Evolutionary conservation across 1,140 invertebrate genomes (phyloP).

Genomic region (Ruditapes philippinarum): DNA sequence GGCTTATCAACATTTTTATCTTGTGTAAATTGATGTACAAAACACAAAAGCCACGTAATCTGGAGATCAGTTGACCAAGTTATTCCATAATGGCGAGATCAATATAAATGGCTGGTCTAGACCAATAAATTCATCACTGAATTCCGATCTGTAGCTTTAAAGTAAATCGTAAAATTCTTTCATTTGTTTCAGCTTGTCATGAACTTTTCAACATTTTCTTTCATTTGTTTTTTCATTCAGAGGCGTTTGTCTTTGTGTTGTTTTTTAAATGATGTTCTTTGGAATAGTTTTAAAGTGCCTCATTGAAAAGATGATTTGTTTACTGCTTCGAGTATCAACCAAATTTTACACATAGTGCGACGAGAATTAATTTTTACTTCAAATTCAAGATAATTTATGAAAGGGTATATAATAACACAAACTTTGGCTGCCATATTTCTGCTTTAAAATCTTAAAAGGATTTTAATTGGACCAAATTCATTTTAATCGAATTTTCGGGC

Average conservation of each 20-base stretch:
- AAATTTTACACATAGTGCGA: no score
- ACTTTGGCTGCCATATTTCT: slow-evolving; percentile 23
- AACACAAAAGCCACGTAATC: not conserved
- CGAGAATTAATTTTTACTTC: no score
- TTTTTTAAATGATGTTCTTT: no score
- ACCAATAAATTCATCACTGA: not conserved
- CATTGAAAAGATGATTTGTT: no score
- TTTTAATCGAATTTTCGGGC: not conserved
- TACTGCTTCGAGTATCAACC: no score
- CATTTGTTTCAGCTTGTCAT: no score
- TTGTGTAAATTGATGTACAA: slow-evolving; percentile 8
- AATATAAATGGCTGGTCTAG: slow-evolving; percentile 4
- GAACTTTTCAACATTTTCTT: no score
- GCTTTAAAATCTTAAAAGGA: not conserved
- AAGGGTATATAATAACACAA: not conserved
- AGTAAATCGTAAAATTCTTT: no score
- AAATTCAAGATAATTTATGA: not conserved
- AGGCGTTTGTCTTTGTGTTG: no score
- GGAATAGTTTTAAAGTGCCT: no score
- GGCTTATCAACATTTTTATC: not conserved
- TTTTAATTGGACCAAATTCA: not conserved
- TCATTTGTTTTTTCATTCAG: no score
- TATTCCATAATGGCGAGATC: not conserved
- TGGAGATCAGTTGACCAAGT: not conserved
- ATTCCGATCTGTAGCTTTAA: not conserved